phyloP scores from a whole-genome alignment of 1,140 invertebrate genomes.

The Ctenoplectra terminalis region DNA sequence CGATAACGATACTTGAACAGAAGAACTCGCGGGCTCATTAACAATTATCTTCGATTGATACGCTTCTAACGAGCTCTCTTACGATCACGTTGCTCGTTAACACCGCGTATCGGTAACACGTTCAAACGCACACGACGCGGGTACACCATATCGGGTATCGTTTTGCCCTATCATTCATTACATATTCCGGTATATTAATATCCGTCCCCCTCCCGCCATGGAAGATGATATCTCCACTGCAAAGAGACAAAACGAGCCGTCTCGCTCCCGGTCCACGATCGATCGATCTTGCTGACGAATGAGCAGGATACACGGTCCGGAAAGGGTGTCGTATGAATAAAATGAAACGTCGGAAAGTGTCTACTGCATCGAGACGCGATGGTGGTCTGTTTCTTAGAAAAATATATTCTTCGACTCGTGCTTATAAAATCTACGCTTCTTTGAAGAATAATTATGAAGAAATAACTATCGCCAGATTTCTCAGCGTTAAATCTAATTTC shows the following conservation, averaged over 20 bases:
- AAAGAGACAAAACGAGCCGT: slow-evolving; percentile 64
- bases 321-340: slow-evolving; percentile 37
- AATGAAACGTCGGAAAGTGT: slow-evolving; percentile 15
- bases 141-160: slow-evolving; percentile 53
- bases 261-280: slow-evolving; percentile 36
- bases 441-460: background rate
- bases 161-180: slow-evolving; percentile 56
- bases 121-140: slow-evolving; percentile 28
- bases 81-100: slow-evolving; percentile 66
- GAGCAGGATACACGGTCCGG: slow-evolving; percentile 27
- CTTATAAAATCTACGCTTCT: background rate
- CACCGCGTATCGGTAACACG: slow-evolving; percentile 44
- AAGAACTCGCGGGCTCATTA: slow-evolving; percentile 60
- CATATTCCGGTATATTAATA: slow-evolving; percentile 64
- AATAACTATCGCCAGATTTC: background rate
- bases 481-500: background rate
- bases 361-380: background rate
- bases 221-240: slow-evolving; percentile 52
- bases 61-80: slow-evolving; percentile 59
- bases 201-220: slow-evolving; percentile 2
- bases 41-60: slow-evolving; percentile 67
- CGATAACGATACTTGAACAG: slow-evolving; percentile 44
- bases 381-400: slow-evolving; percentile 11
- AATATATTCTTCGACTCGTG: background rate
- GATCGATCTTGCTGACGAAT: slow-evolving; percentile 65